Evolutionary conservation across 2,888 invertebrate genomes (phyloP).

Genomic region (Luffia ferchaultella): DNA sequence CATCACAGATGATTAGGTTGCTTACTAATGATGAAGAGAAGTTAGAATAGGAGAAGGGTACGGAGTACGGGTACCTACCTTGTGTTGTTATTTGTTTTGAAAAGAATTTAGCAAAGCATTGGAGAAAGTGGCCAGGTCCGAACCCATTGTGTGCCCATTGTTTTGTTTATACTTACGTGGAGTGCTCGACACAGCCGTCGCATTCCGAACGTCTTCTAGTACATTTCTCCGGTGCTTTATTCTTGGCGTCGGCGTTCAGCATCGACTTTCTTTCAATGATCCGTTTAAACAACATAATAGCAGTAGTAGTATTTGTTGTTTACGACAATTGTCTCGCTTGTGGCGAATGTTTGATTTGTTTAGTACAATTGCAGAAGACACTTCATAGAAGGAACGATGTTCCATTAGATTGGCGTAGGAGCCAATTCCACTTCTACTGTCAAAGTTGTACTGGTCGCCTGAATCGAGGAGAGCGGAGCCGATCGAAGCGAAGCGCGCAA

Average conservation of each 20-base stretch:
- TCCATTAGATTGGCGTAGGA: conserved; percentile 61
- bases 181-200: conserved; percentile 51
- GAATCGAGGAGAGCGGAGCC: neutral
- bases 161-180: conserved; percentile 45
- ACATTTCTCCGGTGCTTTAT: conserved; percentile 45
- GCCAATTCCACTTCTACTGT: conserved; percentile 51
- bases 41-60: too few species aligned
- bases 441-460: conserved; percentile 33
- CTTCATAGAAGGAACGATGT: conserved; percentile 49
- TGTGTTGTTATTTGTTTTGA: too few species aligned
- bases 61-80: too few species aligned
- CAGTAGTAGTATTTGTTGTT: conserved; percentile 55
- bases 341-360: conserved; percentile 54
- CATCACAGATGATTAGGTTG: too few species aligned
- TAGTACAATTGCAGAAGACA: conserved; percentile 41
- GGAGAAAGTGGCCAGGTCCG: too few species aligned
- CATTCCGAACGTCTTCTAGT: conserved; percentile 58
- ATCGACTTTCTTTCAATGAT: conserved; percentile 64
- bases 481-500: neutral
- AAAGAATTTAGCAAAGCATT: too few species aligned
- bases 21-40: too few species aligned
- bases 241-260: conserved; percentile 48
- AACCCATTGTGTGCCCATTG: too few species aligned
- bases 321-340: conserved; percentile 52
- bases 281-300: conserved; percentile 67